Evolutionary conservation across 2,797 vertebrate species (phyloP).

Genomic region (Anguilla obscura): DNA sequence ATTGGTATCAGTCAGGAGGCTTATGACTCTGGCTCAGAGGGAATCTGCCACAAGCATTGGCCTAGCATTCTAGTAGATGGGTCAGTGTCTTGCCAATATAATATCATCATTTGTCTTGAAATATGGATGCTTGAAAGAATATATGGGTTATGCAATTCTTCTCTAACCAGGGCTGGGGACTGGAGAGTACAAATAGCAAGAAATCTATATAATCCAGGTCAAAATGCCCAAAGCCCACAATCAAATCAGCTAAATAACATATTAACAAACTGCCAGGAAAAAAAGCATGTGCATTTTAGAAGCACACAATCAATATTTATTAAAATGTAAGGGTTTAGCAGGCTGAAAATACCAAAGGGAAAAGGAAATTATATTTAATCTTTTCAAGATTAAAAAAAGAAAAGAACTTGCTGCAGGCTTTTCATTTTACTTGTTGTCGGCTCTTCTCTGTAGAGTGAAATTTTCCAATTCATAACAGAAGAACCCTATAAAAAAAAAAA

Average conservation of each 20-base stretch:
- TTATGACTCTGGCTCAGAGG: not conserved
- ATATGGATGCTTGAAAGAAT: not conserved
- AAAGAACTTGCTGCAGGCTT: slow-evolving; percentile 31
- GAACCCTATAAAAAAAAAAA: slow-evolving; percentile 48
- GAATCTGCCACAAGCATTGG: not conserved
- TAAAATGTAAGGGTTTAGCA: slow-evolving; percentile 40
- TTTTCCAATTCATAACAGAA: slow-evolving; percentile 40
- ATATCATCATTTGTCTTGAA: not conserved
- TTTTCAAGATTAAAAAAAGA: slow-evolving; percentile 38
- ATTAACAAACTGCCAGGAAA: slow-evolving; percentile 34
- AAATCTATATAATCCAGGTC: slow-evolving; percentile 1
- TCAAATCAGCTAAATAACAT: slow-evolving; percentile 37
- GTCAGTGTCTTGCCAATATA: not conserved
- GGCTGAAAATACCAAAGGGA: slow-evolving; percentile 36
- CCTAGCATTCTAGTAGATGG: not conserved
- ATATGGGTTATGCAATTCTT: slow-evolving; percentile 1
- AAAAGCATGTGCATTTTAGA: slow-evolving; percentile 33
- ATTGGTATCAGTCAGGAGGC: not conserved
- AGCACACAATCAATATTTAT: slow-evolving; percentile 44
- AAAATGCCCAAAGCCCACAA: slow-evolving; percentile 20
- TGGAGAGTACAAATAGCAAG: not conserved
- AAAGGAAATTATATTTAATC: slow-evolving; percentile 40
- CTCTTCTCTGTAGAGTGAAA: slow-evolving; percentile 37
- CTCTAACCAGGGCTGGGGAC: not conserved
- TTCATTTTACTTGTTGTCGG: slow-evolving; percentile 30